Base-by-base conservation (phyloP, 2,888 invertebrate species). In the Lochmaea crataegi region DNA sequence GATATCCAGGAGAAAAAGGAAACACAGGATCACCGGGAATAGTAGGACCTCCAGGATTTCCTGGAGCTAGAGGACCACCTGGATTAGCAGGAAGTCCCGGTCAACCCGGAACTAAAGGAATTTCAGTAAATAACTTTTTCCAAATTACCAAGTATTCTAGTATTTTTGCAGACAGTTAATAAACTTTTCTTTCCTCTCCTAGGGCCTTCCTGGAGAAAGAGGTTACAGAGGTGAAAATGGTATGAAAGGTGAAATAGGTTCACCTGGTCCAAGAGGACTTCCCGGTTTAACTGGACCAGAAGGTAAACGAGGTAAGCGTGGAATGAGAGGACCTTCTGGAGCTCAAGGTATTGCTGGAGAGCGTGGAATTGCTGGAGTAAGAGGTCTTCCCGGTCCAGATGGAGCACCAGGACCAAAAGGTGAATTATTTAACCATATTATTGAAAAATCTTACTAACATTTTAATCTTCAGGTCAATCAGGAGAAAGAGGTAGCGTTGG, bases 201-300 rank as follows among this genome's bases (percentile, higher is more conserved):
- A 94, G 94, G 95, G 95, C 38, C 86, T 89, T 80, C 90, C 92
- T 42, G 96, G 95, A 45, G 94, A 95, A 86, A 88, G 94, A 80
- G 96, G 96, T 10, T 90, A 89, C 72, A 95, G 94, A 89, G 96
- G 96, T 51, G 95, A 95, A 81, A 80, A 86, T 0, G 96, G 95
- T 9, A 87, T 89, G 42, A 93, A 95, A 86, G 95, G 96, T 42
- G 95, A 95, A 86, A 79, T 87, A 9, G 96, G 96, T 6, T 85
- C 88, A 1, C 87, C 90, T 1, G 95, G 96, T 1, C 93, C 93
- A 2, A 89, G 94, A 77, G 95, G 95, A 26, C 82, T 93, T 11
- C 94, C 94, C 1, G 95, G 96, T 1, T 88, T 90, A 5, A 85
- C 90, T 6, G 96, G 95, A 0, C 90, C 92, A 0, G 94, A 95